phyloP scores from a whole-genome alignment of 1,140 invertebrate genomes.

The Bathynomus jamesi region DNA sequence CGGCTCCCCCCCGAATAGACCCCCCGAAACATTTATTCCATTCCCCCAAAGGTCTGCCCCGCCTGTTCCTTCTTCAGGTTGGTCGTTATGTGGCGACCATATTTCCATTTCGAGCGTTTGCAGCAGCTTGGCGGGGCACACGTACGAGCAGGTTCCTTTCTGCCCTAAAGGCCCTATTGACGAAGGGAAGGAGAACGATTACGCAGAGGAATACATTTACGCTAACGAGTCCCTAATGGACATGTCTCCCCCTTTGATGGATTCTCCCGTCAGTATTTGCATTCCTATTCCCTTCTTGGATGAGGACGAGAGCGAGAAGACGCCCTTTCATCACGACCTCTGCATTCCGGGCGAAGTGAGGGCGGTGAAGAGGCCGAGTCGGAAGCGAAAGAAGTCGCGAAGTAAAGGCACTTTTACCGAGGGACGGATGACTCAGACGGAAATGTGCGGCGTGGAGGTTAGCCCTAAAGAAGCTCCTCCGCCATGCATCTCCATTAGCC shows the following conservation, averaged over 20 bases:
- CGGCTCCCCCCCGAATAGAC: not conserved
- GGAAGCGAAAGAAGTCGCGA: not conserved
- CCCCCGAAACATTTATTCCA: slow-evolving; percentile 5
- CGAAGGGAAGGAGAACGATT: not conserved
- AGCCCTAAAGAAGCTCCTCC: no score
- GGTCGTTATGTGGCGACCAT: not conserved
- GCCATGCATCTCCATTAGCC: not conserved
- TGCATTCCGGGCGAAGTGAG: not conserved
- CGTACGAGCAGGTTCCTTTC: slow-evolving; percentile 12
- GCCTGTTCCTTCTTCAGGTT: not conserved
- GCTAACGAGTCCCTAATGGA: not conserved
- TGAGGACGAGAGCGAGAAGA: no score
- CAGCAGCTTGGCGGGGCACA: slow-evolving; percentile 18
- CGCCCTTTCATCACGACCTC: not conserved
- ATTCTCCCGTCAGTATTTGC: not conserved
- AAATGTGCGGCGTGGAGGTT: not conserved
- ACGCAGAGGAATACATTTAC: not conserved
- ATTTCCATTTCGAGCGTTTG: slow-evolving; percentile 4
- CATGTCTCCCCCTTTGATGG: slow-evolving; percentile 10
- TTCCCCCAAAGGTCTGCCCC: slow-evolving; percentile 10
- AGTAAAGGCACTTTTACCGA: not conserved
- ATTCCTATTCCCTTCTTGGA: not conserved
- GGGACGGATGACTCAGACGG: not conserved
- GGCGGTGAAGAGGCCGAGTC: not conserved
- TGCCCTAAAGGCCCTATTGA: slow-evolving; percentile 1